Percentiles rank a stretch among this genome's conserved stretches.
Evolutionary conservation across 2,113 vertebrate genomes (phyloP).

Genomic region (Notothenia rossii): DNA sequence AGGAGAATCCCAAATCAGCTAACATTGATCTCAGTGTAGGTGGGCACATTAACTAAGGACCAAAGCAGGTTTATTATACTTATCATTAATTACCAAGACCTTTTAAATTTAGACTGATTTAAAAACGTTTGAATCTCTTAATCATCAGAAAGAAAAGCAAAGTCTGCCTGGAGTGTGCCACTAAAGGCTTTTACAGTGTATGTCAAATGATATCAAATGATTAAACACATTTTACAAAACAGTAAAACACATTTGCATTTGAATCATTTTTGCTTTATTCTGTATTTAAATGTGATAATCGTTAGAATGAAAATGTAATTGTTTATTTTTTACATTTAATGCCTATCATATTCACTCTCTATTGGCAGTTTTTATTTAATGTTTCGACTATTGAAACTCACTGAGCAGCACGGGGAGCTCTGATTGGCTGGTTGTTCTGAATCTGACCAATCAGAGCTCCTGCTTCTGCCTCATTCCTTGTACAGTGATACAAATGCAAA

Average conservation of each 20-base stretch:
- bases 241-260: neutral
- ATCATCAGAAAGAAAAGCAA: neutral
- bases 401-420: neutral
- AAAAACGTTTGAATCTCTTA: neutral
- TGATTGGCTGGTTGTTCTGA: neutral
- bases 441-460: neutral
- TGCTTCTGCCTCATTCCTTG: neutral
- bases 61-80: neutral
- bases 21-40: neutral
- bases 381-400: neutral
- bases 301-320: neutral
- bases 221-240: neutral
- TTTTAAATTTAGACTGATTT: neutral
- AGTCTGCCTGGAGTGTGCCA: neutral
- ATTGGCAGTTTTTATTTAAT: neutral
- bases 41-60: neutral
- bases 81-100: neutral
- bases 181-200: neutral
- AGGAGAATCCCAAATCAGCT: neutral
- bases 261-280: neutral
- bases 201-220: neutral
- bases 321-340: neutral
- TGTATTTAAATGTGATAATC: slow-evolving; percentile 1
- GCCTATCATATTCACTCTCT: neutral
- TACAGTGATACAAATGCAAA: neutral